Base-by-base conservation (phyloP, 2,113 vertebrate species). In the Artemisiospiza belli region DNA sequence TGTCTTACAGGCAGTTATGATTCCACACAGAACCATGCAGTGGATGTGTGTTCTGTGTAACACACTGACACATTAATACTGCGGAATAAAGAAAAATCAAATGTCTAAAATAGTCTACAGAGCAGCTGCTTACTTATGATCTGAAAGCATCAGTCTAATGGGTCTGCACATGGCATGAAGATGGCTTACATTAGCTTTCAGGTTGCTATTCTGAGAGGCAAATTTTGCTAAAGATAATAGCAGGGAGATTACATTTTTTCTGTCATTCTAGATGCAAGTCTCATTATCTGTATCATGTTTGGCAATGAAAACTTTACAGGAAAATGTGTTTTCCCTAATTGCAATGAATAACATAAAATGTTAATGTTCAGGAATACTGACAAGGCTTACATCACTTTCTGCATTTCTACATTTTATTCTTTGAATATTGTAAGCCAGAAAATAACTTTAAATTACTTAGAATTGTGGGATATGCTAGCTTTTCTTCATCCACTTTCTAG, bases 111-210 rank as follows among this genome's bases (percentile, higher is more conserved):
- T 33, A 97, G 96, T 86, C 96, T 93, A 95, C 92, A 97, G 94
- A 97, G 90, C 95, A 96, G 93, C 95, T 97, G 97, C 97, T 97
- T 97, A 85, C 97, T 97, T 97, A 76, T 97, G 97, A 98, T 98
- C 96, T 96, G 88, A 97, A 97, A 97, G 96, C 97, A 98, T 98
- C 97, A 97, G 92, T 95, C 92, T 98, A 98, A 98, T 97, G 97
- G 97, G 95, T 94, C 97, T 97, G 97, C 81, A 47, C 90, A 90
- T 80, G 96, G 97, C 96, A 97, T 46, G 97, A 98, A 97, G 97
- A 98, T 90, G 92, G 95, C 98, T 98, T 96, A 96, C 96, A 98
- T 98, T 98, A 98, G 97, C 97, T 98, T 97, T 98, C 96, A 97
- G 96, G 97, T 97, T 98, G 96, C 97, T 98, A 97, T 96, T 94